A percentile compares a stretch with the other conserved stretches of the same genome.
phyloP scores from a whole-genome alignment of 2,113 vertebrate species.

The Chionis minor region DNA sequence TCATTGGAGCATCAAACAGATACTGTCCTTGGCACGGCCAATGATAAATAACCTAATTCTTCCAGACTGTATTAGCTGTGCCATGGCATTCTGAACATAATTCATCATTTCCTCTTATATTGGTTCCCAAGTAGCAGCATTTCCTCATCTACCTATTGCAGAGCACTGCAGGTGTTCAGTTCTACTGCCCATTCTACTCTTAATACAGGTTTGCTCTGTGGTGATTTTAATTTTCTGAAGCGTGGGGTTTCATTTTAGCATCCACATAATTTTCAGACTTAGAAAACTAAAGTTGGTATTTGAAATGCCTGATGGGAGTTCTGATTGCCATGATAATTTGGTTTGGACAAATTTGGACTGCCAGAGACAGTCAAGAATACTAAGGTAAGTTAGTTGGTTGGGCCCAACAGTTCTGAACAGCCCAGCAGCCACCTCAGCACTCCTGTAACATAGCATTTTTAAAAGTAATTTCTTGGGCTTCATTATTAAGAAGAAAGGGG shows the following conservation, averaged over 20 bases:
- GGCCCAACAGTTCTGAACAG: neutral
- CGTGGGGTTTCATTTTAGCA: neutral
- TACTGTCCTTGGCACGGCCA: neutral
- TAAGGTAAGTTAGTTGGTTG: neutral
- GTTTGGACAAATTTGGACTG: neutral
- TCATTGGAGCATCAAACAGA: neutral
- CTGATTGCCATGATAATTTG: neutral
- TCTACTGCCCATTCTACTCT: neutral
- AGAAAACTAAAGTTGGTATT: neutral
- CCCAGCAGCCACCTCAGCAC: neutral
- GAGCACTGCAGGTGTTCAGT: neutral
- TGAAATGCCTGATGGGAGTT: neutral
- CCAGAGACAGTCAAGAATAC: neutral
- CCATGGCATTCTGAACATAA: neutral
- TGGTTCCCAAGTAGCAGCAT: neutral
- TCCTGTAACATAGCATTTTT: neutral
- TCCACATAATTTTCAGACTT: neutral
- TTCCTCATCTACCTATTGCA: neutral
- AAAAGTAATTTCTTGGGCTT: neutral
- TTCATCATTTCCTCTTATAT: neutral
- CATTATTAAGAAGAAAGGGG: neutral
- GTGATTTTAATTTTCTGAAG: neutral
- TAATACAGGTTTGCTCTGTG: neutral
- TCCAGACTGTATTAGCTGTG: neutral
- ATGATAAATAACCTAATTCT: neutral